phyloP scores from a whole-genome alignment of 1,140 invertebrate genomes.

The Lamellibrachia luymesi region DNA sequence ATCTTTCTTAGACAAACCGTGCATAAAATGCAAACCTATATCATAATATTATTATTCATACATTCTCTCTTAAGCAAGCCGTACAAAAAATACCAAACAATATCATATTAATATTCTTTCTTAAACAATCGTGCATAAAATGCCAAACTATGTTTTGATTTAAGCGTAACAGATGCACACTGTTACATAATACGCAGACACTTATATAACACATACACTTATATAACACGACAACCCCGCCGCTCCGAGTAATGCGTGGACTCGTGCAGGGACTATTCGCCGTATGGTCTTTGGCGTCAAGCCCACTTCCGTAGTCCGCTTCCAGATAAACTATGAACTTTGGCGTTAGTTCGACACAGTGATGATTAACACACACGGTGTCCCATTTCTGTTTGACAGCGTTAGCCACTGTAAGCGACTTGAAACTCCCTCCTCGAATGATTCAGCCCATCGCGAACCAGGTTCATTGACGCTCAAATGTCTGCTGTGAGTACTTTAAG shows the following conservation, averaged over 20 bases:
- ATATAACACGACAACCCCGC: background rate
- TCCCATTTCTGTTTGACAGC: background rate
- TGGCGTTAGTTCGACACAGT: background rate
- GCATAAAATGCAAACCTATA: too few relatives aligned
- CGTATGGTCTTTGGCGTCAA: background rate
- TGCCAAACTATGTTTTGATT: background rate
- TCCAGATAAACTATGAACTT: background rate
- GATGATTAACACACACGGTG: background rate
- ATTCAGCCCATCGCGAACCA: too few relatives aligned
- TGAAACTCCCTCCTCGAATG: too few relatives aligned
- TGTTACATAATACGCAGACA: background rate
- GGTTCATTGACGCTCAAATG: too few relatives aligned
- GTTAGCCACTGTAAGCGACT: background rate
- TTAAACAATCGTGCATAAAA: background rate
- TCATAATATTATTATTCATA: too few relatives aligned
- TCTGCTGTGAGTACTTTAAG: too few relatives aligned
- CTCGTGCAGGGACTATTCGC: background rate
- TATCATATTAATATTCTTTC: background rate
- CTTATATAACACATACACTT: background rate
- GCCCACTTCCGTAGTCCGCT: too few relatives aligned
- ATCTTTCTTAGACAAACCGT: too few relatives aligned
- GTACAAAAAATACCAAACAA: too few relatives aligned
- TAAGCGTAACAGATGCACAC: background rate
- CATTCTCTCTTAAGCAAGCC: too few relatives aligned
- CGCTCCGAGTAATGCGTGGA: background rate